Evolutionary conservation across 2,888 invertebrate species (phyloP), one percentile per base, ranked within the genome.

Genomic region (Leptinotarsa juncta): DNA sequence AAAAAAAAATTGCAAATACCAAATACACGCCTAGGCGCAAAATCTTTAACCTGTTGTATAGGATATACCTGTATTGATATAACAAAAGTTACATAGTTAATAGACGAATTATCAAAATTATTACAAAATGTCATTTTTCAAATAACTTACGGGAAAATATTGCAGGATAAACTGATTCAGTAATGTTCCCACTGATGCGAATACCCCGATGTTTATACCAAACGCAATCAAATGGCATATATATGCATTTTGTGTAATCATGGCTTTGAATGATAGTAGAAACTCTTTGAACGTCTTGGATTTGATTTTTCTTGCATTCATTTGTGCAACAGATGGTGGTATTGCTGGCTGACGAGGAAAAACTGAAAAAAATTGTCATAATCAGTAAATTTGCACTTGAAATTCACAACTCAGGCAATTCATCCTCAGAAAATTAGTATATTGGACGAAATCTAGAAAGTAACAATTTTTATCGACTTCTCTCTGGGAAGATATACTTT

Each of bases 141-240:
- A 51, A n/a, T 16, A 51, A 57, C 79, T 77, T 88, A 95, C 95
- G 81, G 94, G 93, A 88, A 95, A 97, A 87, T 96, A 93, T 75
- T 89, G 88, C 26, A 96, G 89, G 42, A 98, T 92, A 83, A 97
- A 93, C 88, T 94, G 94, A 87, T 96, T 97, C 69, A 98, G 91
- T 60, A 97, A 91, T 0, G 98, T 98, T 2, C 97, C 97, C 81
- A 98, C 94, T 49, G 97, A 97, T 86, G 98, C 97, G 88, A 97
- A 98, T 4, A 95, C 95, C 1, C 97, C 98, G n/a, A 97, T 96
- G 88, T 97, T 98, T 83, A 97, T 92, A 1, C 97, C 97, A 85
- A 97, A 97, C 4, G 96, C 95, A 69, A 95, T 84, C 68, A 95
- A 90, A 48, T 97, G 91, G 51, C 96, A 88, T 48, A 95, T 88